Conservation (phyloP, 2,797 vertebrate genomes). For the Lutra lutra region DNA sequence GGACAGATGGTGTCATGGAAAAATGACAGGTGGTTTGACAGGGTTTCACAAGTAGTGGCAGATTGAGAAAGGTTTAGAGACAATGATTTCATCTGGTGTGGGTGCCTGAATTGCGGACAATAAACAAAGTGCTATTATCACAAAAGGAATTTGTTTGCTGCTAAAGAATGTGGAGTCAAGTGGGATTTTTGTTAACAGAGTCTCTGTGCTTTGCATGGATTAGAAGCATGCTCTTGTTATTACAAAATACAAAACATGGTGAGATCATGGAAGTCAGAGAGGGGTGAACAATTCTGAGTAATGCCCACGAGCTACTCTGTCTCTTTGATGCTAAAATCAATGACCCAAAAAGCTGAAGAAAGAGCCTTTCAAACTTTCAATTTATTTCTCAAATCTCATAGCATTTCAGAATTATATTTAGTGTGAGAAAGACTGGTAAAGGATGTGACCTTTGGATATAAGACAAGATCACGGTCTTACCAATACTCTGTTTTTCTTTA, state of each 20-base stretch:
- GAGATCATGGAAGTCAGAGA: neutral
- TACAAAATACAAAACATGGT: neutral
- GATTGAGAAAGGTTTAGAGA: neutral
- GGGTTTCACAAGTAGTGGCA: neutral
- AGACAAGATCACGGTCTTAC: neutral
- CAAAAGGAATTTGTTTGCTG: neutral
- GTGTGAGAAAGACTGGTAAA: constrained; percentile 30
- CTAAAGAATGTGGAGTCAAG: neutral
- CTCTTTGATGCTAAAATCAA: constrained; percentile 32
- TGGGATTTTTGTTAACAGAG: neutral
- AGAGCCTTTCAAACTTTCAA: constrained; percentile 26
- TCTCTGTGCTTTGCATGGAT: neutral
- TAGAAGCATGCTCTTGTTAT: neutral
- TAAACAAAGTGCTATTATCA: neutral
- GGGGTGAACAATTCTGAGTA: neutral
- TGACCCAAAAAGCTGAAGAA: neutral
- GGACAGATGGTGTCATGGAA: neutral
- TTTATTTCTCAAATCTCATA: constrained; percentile 51
- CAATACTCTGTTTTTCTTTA: constrained; percentile 9
- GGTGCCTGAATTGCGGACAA: neutral
- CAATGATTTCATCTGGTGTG: neutral
- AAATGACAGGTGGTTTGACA: neutral
- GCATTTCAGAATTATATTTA: constrained; percentile 41
- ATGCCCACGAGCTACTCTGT: neutral
- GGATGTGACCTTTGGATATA: neutral